A percentile compares a stretch with the other conserved stretches of the same genome.
These are phyloP conservation scores for Xestobium rufovillosum DNA, from an alignment of 2,888 invertebrate species.

Conservation along the genomic window DNA sequence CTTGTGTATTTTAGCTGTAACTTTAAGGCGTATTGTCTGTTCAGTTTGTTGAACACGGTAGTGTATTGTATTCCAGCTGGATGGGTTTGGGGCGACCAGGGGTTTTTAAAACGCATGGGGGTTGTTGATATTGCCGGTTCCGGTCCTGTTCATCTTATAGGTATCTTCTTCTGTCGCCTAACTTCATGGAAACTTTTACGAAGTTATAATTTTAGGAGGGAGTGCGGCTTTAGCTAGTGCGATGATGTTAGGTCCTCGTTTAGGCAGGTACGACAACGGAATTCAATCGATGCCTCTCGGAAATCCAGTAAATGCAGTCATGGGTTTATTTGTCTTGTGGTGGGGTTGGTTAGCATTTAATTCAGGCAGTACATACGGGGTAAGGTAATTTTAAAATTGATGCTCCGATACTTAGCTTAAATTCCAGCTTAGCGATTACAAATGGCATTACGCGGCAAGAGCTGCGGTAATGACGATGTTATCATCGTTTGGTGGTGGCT, in stretches of 20 bases:
- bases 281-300: slow-evolving; percentile 70
- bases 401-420: background rate
- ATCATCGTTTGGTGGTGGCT: slow-evolving; percentile 84
- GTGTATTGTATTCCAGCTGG: slow-evolving; percentile 91
- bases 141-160: slow-evolving; percentile 84
- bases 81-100: slow-evolving; percentile 87
- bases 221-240: slow-evolving; percentile 79
- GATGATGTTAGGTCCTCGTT: slow-evolving; percentile 79
- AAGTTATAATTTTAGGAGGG: no score
- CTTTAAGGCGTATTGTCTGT: slow-evolving; percentile 85
- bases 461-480: slow-evolving; percentile 88
- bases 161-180: no score
- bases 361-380: slow-evolving; percentile 82
- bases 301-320: slow-evolving; percentile 81
- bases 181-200: no score
- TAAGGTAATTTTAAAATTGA: slow-evolving; percentile 36
- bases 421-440: slow-evolving; percentile 61
- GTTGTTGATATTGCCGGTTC: slow-evolving; percentile 91
- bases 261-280: slow-evolving; percentile 77
- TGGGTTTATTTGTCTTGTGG: slow-evolving; percentile 90
- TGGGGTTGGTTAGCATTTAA: slow-evolving; percentile 97
- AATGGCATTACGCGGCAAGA: slow-evolving; percentile 87
- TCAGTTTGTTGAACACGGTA: slow-evolving; percentile 80
- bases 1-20: slow-evolving; percentile 57
- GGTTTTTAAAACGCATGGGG: slow-evolving; percentile 74